Conservation (phyloP, 2,113 vertebrate species). For the Andinoacara biseriatus region DNA sequence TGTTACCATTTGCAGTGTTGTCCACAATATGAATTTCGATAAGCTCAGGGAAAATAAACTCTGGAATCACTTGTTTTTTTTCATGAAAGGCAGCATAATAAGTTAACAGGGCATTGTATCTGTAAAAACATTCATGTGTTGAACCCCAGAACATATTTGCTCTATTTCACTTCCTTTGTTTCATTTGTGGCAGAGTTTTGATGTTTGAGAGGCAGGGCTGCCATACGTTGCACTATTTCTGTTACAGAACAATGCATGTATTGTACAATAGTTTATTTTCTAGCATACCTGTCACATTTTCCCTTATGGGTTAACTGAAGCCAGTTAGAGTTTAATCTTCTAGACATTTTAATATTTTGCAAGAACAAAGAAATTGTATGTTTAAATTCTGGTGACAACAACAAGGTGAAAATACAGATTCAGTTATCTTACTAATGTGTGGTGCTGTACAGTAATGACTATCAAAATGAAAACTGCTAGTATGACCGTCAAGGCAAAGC, state of each 20-base stretch:
- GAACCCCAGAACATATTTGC: neutral
- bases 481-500: neutral
- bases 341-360: neutral
- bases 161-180: neutral
- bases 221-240: neutral
- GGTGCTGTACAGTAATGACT: neutral
- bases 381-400: neutral
- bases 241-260: neutral
- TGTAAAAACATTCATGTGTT: neutral
- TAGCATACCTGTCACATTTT: neutral
- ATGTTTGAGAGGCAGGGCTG: neutral
- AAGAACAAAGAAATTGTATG: neutral
- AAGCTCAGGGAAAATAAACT: neutral
- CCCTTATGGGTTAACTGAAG: neutral
- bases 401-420: neutral
- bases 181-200: neutral
- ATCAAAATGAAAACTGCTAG: neutral
- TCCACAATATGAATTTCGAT: constrained; percentile 20
- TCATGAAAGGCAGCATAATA: neutral
- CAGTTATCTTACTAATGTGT: neutral
- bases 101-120: neutral
- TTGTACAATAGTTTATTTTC: neutral
- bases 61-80: neutral
- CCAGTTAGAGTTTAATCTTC: neutral
- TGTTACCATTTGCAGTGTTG: neutral